These are phyloP conservation scores for Synergus laeviventris DNA, from an alignment of 2,888 invertebrate species.

Conservation along the genomic window DNA sequence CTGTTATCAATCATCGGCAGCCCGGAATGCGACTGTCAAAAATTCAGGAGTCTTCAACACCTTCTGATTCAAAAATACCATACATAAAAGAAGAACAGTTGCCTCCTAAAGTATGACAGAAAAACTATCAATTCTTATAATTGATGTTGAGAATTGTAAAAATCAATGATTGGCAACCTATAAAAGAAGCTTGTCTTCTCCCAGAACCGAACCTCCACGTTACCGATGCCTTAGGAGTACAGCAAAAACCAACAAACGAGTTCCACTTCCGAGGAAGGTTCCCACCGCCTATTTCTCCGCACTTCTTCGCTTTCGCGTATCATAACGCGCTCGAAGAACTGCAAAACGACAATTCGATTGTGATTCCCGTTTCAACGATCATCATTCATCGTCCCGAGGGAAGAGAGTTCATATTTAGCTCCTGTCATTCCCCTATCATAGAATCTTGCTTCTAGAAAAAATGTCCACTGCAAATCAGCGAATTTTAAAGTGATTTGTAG, in stretches of 20 bases:
- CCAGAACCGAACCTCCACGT: conserved; percentile 45
- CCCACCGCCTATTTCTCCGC: conserved; percentile 51
- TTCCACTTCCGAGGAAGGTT: conserved; percentile 56
- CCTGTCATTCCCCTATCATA: neutral
- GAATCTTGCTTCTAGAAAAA: neutral
- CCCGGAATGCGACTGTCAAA: neutral
- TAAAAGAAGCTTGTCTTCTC: conserved; percentile 47
- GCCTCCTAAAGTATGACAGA: neutral
- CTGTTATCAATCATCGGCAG: neutral
- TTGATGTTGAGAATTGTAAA: conserved; percentile 57
- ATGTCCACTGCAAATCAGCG: no score
- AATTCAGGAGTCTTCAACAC: neutral
- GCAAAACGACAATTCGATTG: conserved; percentile 13
- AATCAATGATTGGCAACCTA: conserved; percentile 53
- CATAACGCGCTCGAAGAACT: conserved; percentile 26
- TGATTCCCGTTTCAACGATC: neutral
- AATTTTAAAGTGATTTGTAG: no score
- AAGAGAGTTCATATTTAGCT: conserved; percentile 7
- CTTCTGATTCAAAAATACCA: neutral
- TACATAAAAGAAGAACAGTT: neutral
- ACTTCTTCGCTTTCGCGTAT: conserved; percentile 43
- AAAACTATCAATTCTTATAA: conserved; percentile 5
- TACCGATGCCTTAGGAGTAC: conserved; percentile 54
- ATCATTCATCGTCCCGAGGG: conserved; percentile 7
- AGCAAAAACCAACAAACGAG: conserved; percentile 68